These are phyloP conservation scores for Channa maculata DNA, from an alignment of 2,113 vertebrate genomes.

Conservation along the genomic window DNA sequence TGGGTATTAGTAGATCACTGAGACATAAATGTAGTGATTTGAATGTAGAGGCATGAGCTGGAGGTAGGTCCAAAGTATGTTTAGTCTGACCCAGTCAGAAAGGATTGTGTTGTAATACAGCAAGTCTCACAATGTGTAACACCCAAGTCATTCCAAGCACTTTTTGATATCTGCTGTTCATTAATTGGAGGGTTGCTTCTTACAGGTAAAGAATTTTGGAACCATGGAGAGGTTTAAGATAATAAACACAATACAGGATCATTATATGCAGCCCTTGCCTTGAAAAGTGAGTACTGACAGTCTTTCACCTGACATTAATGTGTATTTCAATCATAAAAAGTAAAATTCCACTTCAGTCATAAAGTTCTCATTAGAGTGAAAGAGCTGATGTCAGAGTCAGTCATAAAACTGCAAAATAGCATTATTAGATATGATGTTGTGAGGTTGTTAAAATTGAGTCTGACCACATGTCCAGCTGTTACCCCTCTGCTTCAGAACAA, in stretches of 20 bases:
- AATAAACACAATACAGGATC: background rate
- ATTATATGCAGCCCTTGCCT: background rate
- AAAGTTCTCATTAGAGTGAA: conserved; percentile 29
- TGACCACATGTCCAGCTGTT: conserved; percentile 67
- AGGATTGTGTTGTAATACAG: too few species aligned
- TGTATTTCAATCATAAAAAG: background rate
- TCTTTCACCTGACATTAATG: background rate
- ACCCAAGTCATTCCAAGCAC: too few species aligned
- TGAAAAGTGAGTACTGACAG: background rate
- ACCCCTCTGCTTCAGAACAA: conserved; percentile 26
- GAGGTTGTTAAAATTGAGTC: conserved; percentile 49
- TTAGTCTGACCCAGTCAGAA: too few species aligned
- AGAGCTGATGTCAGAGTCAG: conserved; percentile 48
- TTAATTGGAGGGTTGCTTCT: too few species aligned
- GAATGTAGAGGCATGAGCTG: too few species aligned
- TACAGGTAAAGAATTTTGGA: too few species aligned
- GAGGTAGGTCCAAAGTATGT: too few species aligned
- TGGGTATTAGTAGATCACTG: too few species aligned
- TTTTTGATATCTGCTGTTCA: too few species aligned
- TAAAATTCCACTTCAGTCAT: conserved; percentile 18
- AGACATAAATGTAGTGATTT: too few species aligned
- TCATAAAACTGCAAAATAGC: conserved; percentile 46
- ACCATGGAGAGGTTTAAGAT: background rate
- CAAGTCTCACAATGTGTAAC: too few species aligned
- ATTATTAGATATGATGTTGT: conserved; percentile 49